These are phyloP conservation scores for Harpalus rufipes DNA, from an alignment of 2,888 invertebrate genomes.

Conservation along the genomic window DNA sequence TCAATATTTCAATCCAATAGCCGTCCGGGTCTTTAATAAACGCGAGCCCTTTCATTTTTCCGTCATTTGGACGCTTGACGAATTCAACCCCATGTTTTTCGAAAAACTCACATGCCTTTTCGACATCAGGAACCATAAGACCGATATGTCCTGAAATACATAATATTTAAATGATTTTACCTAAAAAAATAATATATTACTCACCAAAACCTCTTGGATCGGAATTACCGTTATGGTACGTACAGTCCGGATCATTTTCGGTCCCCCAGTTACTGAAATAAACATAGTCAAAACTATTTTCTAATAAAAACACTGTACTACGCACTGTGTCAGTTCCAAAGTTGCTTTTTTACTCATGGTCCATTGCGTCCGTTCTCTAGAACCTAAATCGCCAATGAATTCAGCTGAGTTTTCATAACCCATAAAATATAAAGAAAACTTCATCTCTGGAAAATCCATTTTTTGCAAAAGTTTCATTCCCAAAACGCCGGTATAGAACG, in stretches of 20 bases:
- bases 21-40: slow-evolving; percentile 98
- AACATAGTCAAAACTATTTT: slow-evolving; percentile 69
- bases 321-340: slow-evolving; percentile 95
- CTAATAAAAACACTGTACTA: slow-evolving; percentile 67
- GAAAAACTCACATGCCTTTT: slow-evolving; percentile 91
- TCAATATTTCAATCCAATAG: slow-evolving; percentile 91
- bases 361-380: slow-evolving; percentile 85
- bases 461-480: slow-evolving; percentile 95
- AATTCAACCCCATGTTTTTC: slow-evolving; percentile 92
- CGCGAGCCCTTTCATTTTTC: slow-evolving; percentile 95
- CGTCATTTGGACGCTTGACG: slow-evolving; percentile 93
- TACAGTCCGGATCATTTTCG: slow-evolving; percentile 87
- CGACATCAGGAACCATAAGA: slow-evolving; percentile 92
- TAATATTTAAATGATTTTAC: no score
- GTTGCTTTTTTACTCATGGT: slow-evolving; percentile 91
- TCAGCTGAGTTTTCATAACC: slow-evolving; percentile 90
- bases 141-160: slow-evolving; percentile 89
- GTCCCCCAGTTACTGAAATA: slow-evolving; percentile 94
- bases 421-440: slow-evolving; percentile 95
- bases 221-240: slow-evolving; percentile 93
- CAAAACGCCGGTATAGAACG: slow-evolving; percentile 93
- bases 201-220: slow-evolving; percentile 93
- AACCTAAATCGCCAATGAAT: slow-evolving; percentile 83
- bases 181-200: no score
- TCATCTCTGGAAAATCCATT: slow-evolving; percentile 92